Conservation (phyloP, 2,797 vertebrate species). For the Hylomyscus alleni region DNA sequence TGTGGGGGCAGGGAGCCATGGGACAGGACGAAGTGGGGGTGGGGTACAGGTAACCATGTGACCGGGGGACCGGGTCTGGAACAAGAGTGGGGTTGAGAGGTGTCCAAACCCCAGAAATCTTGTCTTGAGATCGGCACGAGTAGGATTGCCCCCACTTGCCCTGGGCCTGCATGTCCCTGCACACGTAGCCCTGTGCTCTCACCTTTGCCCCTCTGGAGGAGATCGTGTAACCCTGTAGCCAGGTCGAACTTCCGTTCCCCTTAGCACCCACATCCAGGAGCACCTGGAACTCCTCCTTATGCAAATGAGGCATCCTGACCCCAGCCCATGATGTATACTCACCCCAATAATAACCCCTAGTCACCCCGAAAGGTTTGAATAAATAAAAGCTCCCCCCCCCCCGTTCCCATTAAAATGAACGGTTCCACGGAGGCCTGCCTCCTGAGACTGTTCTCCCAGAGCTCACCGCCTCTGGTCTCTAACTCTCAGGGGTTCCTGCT, state of each 20-base stretch:
- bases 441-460: neutral
- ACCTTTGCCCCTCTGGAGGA: neutral
- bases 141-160: neutral
- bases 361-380: neutral
- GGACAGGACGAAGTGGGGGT: neutral
- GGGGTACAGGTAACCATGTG: neutral
- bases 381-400: neutral
- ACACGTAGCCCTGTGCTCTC: neutral
- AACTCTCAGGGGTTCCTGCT: neutral
- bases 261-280: neutral
- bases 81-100: neutral
- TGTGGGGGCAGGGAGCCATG: neutral
- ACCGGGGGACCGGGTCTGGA: neutral
- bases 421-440: neutral
- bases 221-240: neutral
- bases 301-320: neutral
- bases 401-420: neutral
- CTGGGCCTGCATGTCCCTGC: neutral
- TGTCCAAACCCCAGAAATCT: neutral
- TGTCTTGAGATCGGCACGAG: neutral
- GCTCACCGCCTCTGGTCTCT: neutral
- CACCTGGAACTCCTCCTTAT: neutral
- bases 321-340: neutral
- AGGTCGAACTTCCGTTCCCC: neutral
- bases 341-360: neutral